A percentile compares a stretch with the other conserved stretches of the same genome.
Evolutionary conservation across 2,113 vertebrate species (phyloP).

Genomic region (Trogon surrucura): DNA sequence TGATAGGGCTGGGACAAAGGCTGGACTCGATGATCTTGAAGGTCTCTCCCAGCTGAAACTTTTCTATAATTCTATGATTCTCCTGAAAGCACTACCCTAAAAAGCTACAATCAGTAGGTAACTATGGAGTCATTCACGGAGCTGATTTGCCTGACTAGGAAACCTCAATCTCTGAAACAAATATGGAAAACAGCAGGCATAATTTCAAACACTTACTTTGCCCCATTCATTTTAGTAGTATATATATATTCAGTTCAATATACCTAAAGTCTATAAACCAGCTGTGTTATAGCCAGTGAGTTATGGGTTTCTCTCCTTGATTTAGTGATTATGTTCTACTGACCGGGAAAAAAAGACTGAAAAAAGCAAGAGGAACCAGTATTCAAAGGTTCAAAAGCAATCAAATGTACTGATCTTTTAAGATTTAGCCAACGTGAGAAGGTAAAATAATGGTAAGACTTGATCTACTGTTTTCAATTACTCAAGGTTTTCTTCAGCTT

Average conservation of each 20-base stretch:
- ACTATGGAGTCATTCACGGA: no score
- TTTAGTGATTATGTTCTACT: not conserved
- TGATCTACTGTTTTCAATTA: not conserved
- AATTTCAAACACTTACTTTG: not conserved
- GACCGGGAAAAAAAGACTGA: not conserved
- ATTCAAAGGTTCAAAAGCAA: not conserved
- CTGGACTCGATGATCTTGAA: no score
- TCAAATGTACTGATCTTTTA: not conserved
- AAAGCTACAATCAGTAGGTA: no score
- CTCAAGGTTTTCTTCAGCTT: not conserved
- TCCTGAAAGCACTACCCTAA: no score
- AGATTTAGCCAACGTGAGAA: not conserved
- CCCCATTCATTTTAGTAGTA: not conserved
- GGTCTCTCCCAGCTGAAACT: no score
- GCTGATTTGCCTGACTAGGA: no score
- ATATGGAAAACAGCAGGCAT: not conserved
- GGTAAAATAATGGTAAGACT: not conserved
- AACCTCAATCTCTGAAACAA: not conserved
- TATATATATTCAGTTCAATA: not conserved
- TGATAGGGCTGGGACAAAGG: no score
- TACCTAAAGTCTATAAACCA: not conserved
- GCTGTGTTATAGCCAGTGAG: not conserved
- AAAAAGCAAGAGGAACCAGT: not conserved
- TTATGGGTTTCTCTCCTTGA: not conserved
- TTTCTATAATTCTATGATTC: no score